Conservation (phyloP, 1,140 invertebrate species). For the Euura saliciscinereae region DNA sequence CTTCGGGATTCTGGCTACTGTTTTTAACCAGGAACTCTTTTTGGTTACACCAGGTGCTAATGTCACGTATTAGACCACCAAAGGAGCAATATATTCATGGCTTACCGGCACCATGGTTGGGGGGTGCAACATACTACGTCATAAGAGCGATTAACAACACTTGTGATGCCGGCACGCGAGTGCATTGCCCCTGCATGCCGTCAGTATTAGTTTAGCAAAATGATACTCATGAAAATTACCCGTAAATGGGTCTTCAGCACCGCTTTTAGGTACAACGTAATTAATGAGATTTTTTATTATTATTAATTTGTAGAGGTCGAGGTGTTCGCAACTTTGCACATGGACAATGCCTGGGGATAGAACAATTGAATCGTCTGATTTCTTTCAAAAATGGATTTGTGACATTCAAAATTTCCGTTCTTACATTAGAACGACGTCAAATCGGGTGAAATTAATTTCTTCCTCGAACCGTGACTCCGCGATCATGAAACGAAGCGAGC, state of each 20-base stretch:
- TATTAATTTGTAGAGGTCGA: background rate
- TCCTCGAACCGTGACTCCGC: background rate
- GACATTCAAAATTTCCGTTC: background rate
- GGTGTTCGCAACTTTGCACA: background rate
- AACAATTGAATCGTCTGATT: background rate
- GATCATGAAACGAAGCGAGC: background rate
- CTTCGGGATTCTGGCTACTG: no score
- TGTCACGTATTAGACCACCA: no score
- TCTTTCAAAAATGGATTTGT: background rate
- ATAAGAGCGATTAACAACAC: no score
- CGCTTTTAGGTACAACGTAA: background rate
- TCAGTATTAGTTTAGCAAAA: constrained; percentile 33
- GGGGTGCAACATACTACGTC: no score
- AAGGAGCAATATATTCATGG: no score
- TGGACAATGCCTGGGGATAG: background rate
- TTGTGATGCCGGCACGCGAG: no score
- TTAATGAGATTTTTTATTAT: background rate
- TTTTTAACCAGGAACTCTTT: no score
- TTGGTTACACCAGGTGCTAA: no score
- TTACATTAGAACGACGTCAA: background rate
- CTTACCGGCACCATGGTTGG: no score
- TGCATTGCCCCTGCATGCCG: background rate
- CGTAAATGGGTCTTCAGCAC: constrained; percentile 14
- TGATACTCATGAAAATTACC: constrained; percentile 45
- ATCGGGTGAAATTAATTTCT: background rate